Evolutionary conservation across 2,797 vertebrate genomes (phyloP), one percentile per base, ranked within the genome.

Genomic region (Lithobates sylvaticus): DNA sequence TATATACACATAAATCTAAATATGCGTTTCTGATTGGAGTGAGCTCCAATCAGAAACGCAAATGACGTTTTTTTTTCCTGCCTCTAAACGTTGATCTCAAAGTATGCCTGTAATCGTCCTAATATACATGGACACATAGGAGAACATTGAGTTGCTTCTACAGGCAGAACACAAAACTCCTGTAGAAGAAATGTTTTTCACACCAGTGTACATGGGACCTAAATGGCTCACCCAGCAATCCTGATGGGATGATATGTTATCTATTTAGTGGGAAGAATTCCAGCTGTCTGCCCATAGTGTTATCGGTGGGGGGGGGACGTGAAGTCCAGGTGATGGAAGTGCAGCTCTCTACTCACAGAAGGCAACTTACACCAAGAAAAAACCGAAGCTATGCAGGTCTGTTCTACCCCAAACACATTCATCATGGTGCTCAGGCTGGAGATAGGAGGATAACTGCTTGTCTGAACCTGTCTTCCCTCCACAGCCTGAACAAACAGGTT

Each of bases 331-430:
- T 64, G 39, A 80, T 69, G 42, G 2, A 10, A 27, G 39, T 75
- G 58, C 27, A 44, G 32, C 82, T 80, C 44, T 29, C 34, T 78
- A 15, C 76, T 64, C 71, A 65, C 27, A 84, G 80, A 65, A 2
- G 36, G 34, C 54, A 78, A 50, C 26, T 73, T 44, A 23, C 27
- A 69, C 79, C 27, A 32, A 61, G 54, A 47, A 36, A 72, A 73
- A 83, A 78, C 74, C 85, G 54, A 79, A 32, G 78, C 83, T 87
- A 74, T 78, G 42, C 42, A 79, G 64, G 80, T 72, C 39, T 73
- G 69, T 42, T 83, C 85, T 61, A 39, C 76, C 54, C 75, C 54
- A 70, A 74, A 73, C 58, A 69, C 61, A 83, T 78, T 44, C 78
- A 87, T 78, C 47, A 74, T 44, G 76, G 58, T 68, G 61, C 69